Percentiles rank a stretch among this genome's conserved stretches.
Evolutionary conservation across 2,797 vertebrate genomes (phyloP).

Genomic region (Macropodus opercularis): DNA sequence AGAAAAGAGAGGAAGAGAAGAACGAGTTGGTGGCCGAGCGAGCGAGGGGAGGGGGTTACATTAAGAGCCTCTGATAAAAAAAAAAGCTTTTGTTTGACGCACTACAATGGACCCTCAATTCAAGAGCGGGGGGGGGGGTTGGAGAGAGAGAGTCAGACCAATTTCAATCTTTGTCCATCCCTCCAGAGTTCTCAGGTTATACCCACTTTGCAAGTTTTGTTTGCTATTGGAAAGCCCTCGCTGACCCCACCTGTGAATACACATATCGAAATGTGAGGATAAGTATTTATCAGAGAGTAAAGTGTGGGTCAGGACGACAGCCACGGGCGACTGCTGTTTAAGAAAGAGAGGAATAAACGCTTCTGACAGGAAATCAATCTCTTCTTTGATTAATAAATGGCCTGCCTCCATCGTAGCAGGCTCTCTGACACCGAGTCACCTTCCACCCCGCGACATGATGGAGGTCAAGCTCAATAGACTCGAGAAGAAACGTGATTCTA

Average conservation of each 20-base stretch:
- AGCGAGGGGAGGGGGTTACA: slow-evolving; percentile 71
- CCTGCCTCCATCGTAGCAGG: slow-evolving; percentile 12
- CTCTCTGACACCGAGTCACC: slow-evolving; percentile 41
- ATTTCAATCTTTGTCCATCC: slow-evolving; percentile 74
- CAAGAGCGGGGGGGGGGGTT: slow-evolving; percentile 36
- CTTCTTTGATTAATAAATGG: slow-evolving; percentile 51
- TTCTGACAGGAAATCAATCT: slow-evolving; percentile 48
- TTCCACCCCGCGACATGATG: slow-evolving; percentile 15
- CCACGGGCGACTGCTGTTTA: slow-evolving; percentile 6
- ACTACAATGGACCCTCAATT: slow-evolving; percentile 83
- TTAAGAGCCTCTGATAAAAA: slow-evolving; percentile 84
- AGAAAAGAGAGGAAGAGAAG: slow-evolving; percentile 84
- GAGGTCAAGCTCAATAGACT: slow-evolving; percentile 44
- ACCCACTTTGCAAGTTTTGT: slow-evolving; percentile 67
- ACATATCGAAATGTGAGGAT: slow-evolving; percentile 32
- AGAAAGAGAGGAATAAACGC: slow-evolving; percentile 15
- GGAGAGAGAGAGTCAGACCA: slow-evolving; percentile 63
- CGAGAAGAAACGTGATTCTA: slow-evolving; percentile 27
- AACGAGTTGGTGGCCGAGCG: slow-evolving; percentile 80
- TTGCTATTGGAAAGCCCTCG: slow-evolving; percentile 60
- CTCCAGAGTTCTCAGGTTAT: slow-evolving; percentile 68
- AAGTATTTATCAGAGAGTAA: slow-evolving; percentile 17
- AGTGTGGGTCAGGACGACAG: not conserved
- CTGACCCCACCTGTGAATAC: slow-evolving; percentile 36
- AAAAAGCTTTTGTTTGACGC: slow-evolving; percentile 83